These are phyloP conservation scores for Vesta saturnalis DNA, from an alignment of 2,888 invertebrate genomes.

Conservation along the genomic window DNA sequence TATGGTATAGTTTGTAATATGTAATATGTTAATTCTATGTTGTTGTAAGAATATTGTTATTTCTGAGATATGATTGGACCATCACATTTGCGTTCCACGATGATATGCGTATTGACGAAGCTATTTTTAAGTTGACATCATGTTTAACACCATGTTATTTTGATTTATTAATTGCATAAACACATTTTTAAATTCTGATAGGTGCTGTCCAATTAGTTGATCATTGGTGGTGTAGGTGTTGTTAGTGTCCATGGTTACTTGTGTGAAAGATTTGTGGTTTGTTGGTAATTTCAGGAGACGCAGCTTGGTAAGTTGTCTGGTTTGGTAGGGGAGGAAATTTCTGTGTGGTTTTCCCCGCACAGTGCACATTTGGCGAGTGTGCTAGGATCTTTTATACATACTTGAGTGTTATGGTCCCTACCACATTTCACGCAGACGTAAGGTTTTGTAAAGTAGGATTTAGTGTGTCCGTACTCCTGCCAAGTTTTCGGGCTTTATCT, in stretches of 20 bases:
- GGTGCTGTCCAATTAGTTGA: no score
- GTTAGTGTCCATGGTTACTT: conserved; percentile 3
- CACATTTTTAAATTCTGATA: no score
- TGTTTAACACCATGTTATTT: conserved; percentile 17
- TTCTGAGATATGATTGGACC: no score
- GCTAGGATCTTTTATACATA: conserved; percentile 14
- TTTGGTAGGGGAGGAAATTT: not conserved
- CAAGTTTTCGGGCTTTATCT: no score
- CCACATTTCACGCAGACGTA: no score
- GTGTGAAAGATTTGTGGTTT: conserved; percentile 1
- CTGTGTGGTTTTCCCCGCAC: no score
- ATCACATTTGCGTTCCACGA: no score
- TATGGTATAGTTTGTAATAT: conserved; percentile 1
- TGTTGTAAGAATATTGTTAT: conserved; percentile 10
- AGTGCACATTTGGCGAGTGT: no score
- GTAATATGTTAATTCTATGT: conserved; percentile 7
- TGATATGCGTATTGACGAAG: conserved; percentile 5
- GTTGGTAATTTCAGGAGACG: conserved; percentile 4
- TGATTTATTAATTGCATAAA: no score
- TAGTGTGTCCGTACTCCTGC: no score
- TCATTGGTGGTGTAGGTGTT: conserved; percentile 2
- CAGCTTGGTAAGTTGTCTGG: not conserved
- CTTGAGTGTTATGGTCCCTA: conserved; percentile 7
- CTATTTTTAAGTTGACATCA: conserved; percentile 13
- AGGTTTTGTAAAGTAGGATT: no score